These are phyloP conservation scores for Pinna nobilis DNA, from an alignment of 1,140 invertebrate species.

Conservation along the genomic window DNA sequence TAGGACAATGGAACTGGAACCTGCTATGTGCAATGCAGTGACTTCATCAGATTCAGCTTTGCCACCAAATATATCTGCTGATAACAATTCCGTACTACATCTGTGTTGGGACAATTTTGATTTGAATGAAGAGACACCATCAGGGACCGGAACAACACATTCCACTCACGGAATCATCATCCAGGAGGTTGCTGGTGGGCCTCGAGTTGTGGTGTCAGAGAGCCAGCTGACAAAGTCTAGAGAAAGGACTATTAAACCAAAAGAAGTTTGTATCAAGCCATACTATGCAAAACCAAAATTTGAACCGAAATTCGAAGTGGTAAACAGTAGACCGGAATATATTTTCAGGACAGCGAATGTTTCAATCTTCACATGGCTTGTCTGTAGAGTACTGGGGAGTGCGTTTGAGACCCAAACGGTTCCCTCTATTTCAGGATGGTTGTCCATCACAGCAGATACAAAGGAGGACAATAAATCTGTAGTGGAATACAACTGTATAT, in stretches of 20 bases:
- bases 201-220: background rate
- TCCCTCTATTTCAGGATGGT: slow-evolving; percentile 5
- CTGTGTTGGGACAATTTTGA: slow-evolving; percentile 40
- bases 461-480: background rate
- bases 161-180: slow-evolving; percentile 18
- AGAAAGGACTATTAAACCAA: slow-evolving; percentile 8
- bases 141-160: slow-evolving; percentile 28
- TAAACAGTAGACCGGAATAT: background rate
- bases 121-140: slow-evolving; percentile 32
- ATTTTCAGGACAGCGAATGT: background rate
- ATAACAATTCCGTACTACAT: slow-evolving; percentile 26
- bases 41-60: background rate
- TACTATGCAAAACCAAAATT: slow-evolving; percentile 4
- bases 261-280: slow-evolving; percentile 5
- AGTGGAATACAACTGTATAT: background rate
- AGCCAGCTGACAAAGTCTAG: background rate
- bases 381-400: background rate
- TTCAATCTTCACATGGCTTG: background rate
- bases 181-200: slow-evolving; percentile 9
- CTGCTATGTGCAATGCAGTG: slow-evolving; percentile 18
- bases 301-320: background rate
- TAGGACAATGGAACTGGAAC: slow-evolving; percentile 4
- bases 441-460: background rate
- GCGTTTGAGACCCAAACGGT: slow-evolving; percentile 6
- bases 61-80: slow-evolving; percentile 16